Evolutionary conservation across 1,140 invertebrate species (phyloP).

Genomic region (Neodiprion pinetum): DNA sequence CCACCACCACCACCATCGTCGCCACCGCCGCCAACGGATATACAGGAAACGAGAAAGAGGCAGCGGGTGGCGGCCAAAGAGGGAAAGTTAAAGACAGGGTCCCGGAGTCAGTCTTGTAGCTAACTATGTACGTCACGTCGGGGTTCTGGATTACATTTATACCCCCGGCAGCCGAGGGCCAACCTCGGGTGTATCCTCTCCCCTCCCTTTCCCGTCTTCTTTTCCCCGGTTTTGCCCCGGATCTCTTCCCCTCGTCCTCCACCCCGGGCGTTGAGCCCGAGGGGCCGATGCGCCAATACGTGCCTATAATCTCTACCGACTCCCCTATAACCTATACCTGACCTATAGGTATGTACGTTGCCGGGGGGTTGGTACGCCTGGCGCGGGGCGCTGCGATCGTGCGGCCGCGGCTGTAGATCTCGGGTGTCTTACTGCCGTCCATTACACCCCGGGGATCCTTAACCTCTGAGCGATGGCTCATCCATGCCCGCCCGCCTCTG

Average conservation of each 20-base stretch:
- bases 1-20: too few species aligned
- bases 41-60: background rate
- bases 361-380: background rate
- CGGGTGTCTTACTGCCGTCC: constrained; percentile 18
- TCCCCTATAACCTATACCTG: background rate
- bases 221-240: too few species aligned
- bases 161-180: constrained; percentile 26
- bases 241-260: constrained; percentile 17
- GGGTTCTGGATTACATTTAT: constrained; percentile 58
- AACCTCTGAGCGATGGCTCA: constrained; percentile 42
- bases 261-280: constrained; percentile 30
- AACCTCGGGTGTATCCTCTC: background rate
- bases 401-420: constrained; percentile 4
- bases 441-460: constrained; percentile 38
- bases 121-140: constrained; percentile 54
- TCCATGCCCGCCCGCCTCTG: constrained; percentile 31
- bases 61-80: background rate
- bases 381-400: background rate
- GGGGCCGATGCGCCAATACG: constrained; percentile 56
- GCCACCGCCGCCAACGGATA: too few species aligned
- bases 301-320: constrained; percentile 51
- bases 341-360: background rate
- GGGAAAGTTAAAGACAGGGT: constrained; percentile 14
- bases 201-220: background rate
- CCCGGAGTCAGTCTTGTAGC: constrained; percentile 25